Percentiles rank a stretch among this genome's conserved stretches.
Conservation (phyloP, 2,797 vertebrate genomes). For the Neomorphus geoffroyi region DNA sequence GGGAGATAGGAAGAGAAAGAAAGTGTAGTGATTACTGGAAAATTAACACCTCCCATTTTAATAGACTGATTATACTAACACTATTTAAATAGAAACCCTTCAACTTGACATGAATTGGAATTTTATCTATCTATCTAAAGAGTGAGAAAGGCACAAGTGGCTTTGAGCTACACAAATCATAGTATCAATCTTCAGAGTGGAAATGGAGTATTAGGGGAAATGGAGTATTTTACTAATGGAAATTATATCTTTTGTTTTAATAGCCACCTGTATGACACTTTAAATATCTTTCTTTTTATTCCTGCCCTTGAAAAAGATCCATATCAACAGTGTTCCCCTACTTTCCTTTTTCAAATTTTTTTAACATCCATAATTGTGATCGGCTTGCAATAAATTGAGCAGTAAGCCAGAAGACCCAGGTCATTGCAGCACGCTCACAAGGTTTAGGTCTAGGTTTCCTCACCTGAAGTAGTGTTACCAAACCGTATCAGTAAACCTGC, state of each 20-base stretch:
- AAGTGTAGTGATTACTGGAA: constrained; percentile 68
- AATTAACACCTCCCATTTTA: constrained; percentile 77
- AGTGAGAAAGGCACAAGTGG: background rate
- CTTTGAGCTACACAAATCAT: constrained; percentile 8
- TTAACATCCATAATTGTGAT: background rate
- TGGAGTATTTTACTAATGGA: background rate
- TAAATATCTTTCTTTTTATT: background rate
- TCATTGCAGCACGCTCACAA: background rate
- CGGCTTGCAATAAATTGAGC: background rate
- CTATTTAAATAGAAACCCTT: constrained; percentile 43
- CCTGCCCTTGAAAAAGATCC: background rate
- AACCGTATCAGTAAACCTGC: background rate
- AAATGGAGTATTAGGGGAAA: background rate
- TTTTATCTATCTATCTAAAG: constrained; percentile 24
- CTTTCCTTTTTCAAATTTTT: background rate
- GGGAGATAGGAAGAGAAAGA: constrained; percentile 51
- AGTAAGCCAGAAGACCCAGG: background rate
- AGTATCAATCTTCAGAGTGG: background rate
- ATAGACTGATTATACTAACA: constrained; percentile 55
- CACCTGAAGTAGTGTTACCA: background rate
- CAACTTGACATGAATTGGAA: constrained; percentile 58
- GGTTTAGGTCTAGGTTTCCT: background rate
- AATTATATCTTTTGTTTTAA: background rate
- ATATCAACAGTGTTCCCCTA: background rate
- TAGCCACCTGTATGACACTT: background rate